These are phyloP conservation scores for Toxotes chatareus DNA, from an alignment of 2,113 vertebrate genomes.

Conservation along the genomic window DNA sequence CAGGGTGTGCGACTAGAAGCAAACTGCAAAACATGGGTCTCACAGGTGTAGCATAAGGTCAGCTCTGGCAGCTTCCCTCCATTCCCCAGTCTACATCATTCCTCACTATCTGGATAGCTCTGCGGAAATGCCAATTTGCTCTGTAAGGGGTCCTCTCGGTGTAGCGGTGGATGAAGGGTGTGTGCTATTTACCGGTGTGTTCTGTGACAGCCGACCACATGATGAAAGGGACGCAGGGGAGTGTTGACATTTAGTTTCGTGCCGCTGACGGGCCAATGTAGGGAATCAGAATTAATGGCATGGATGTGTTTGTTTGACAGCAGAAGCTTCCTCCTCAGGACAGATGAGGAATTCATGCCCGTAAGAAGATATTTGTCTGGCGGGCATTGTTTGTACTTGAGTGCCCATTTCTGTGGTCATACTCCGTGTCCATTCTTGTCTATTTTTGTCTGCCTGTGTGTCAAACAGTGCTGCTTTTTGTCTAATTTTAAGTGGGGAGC, in stretches of 20 bases:
- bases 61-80: constrained; percentile 44
- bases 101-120: constrained; percentile 49
- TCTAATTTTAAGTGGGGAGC: constrained; percentile 11
- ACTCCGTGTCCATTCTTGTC: constrained; percentile 6
- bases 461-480: neutral
- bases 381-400: constrained; percentile 7
- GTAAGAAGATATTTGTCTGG: constrained; percentile 32
- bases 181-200: constrained; percentile 61
- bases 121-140: constrained; percentile 69
- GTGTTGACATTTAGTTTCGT: constrained; percentile 73
- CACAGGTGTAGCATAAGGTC: constrained; percentile 50
- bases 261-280: constrained; percentile 32
- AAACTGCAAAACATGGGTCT: constrained; percentile 11
- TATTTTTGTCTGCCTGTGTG: constrained; percentile 17
- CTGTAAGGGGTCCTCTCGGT: constrained; percentile 43
- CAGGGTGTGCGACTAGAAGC: constrained; percentile 3
- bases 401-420: constrained; percentile 6
- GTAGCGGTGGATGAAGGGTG: constrained; percentile 52
- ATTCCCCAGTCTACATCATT: constrained; percentile 55
- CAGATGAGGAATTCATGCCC: constrained; percentile 44
- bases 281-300: constrained; percentile 61
- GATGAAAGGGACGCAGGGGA: constrained; percentile 69
- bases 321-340: constrained; percentile 10
- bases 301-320: constrained; percentile 54
- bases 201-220: constrained; percentile 48